A percentile compares a stretch with the other conserved stretches of the same genome.
Evolutionary conservation across 2,888 invertebrate genomes (phyloP).

Genomic region (Volucella zonaria): DNA sequence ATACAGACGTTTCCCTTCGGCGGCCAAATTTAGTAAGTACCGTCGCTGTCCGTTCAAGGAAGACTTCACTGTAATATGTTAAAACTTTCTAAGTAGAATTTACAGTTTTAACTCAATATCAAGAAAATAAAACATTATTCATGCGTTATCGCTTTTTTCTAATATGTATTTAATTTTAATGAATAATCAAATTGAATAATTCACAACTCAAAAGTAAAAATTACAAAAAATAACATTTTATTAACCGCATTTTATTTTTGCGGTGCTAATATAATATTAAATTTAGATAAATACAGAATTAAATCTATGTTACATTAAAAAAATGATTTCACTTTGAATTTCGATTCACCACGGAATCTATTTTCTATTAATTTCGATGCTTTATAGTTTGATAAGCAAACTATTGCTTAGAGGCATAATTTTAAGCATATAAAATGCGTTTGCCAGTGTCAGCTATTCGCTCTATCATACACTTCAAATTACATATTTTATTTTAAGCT

Average conservation of each 20-base stretch:
- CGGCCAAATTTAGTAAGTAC: too few species aligned
- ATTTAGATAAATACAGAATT: conserved; percentile 66
- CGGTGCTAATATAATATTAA: conserved; percentile 49
- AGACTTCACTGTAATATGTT: too few species aligned
- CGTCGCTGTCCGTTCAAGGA: too few species aligned
- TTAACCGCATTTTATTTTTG: conserved; percentile 28
- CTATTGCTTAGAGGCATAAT: background rate
- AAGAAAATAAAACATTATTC: background rate
- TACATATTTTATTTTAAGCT: conserved; percentile 54
- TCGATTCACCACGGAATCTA: conserved; percentile 20
- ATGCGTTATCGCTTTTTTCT: conserved; percentile 44
- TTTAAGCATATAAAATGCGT: conserved; percentile 5
- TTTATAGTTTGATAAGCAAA: background rate
- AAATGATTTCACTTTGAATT: conserved; percentile 36
- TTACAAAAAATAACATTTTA: conserved; percentile 48
- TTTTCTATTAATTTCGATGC: conserved; percentile 5
- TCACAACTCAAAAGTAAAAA: conserved; percentile 72
- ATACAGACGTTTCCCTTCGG: too few species aligned
- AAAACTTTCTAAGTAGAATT: too few species aligned
- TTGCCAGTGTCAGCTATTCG: conserved; percentile 34
- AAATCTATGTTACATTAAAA: conserved; percentile 48
- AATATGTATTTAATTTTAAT: conserved; percentile 51
- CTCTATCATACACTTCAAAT: conserved; percentile 25
- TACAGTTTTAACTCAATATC: background rate
- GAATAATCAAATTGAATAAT: conserved; percentile 64